phyloP scores from a whole-genome alignment of 2,797 vertebrate genomes.

The Leucoraja ocellata region DNA sequence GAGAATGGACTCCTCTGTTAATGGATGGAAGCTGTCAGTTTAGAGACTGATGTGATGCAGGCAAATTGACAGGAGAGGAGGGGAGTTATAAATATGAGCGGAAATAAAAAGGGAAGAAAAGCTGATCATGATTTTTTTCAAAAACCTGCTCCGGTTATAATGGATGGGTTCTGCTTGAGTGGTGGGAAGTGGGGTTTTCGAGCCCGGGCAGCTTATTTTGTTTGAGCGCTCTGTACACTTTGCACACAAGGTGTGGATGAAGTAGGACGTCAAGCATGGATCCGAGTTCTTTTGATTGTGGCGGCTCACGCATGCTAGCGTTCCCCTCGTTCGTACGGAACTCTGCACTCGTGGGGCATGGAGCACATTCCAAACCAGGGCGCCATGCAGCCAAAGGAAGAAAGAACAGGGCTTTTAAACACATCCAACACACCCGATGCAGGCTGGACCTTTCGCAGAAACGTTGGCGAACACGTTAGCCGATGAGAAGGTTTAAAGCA shows the following conservation, averaged over 20 bases:
- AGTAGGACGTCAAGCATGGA: neutral
- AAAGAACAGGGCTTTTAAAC: neutral
- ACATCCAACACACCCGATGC: neutral
- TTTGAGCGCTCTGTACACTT: neutral
- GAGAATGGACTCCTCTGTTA: neutral
- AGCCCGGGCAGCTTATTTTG: neutral
- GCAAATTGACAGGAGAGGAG: neutral
- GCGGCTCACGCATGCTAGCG: neutral
- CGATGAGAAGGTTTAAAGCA: neutral
- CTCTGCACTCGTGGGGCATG: neutral
- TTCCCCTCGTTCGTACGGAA: neutral
- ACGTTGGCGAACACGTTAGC: neutral
- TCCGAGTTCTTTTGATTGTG: neutral
- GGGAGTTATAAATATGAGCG: neutral
- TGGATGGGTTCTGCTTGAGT: neutral
- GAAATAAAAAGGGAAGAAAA: slow-evolving; percentile 23
- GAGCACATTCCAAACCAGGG: neutral
- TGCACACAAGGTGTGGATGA: slow-evolving; percentile 4
- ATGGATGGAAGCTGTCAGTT: neutral
- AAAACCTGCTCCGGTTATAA: neutral
- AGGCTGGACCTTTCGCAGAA: neutral
- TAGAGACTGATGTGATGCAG: neutral
- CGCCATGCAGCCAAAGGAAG: too few relatives aligned
- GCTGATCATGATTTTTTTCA: neutral
- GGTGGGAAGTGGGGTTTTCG: neutral